phyloP scores from a whole-genome alignment of 1,140 invertebrate species.

The Pachypeltis micranthus region DNA sequence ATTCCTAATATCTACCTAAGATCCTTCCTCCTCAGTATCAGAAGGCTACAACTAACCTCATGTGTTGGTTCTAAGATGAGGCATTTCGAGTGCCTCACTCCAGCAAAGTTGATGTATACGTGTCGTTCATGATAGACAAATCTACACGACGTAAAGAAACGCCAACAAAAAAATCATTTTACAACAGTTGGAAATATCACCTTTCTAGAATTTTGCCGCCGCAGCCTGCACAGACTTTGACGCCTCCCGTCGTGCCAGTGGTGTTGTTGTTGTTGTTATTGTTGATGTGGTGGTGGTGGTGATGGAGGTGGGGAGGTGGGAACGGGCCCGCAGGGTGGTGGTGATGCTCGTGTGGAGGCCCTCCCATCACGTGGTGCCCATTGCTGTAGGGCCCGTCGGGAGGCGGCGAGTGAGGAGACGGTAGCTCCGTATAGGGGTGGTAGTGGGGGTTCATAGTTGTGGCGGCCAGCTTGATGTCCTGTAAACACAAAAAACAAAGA shows the following conservation, averaged over 20 bases:
- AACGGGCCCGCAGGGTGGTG: constrained; percentile 23
- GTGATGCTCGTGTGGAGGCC: constrained; percentile 15
- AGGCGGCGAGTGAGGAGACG: constrained; percentile 27
- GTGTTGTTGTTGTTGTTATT: constrained; percentile 27
- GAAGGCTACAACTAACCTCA: too few relatives aligned
- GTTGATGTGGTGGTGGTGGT: constrained; percentile 24
- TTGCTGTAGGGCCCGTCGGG: constrained; percentile 23
- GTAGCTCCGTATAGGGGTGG: constrained; percentile 30
- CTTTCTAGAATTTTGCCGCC: constrained; percentile 41
- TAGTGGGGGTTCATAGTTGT: constrained; percentile 32
- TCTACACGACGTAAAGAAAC: too few relatives aligned
- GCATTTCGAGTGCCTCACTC: too few relatives aligned
- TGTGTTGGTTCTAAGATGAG: too few relatives aligned
- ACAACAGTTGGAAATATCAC: too few relatives aligned
- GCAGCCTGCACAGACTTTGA: constrained; percentile 40
- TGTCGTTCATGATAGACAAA: too few relatives aligned
- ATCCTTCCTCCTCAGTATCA: too few relatives aligned
- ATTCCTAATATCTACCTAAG: too few relatives aligned
- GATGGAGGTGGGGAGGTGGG: constrained; percentile 22
- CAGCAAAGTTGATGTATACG: too few relatives aligned
- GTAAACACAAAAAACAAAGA: constrained; percentile 16
- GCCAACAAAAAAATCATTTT: too few relatives aligned
- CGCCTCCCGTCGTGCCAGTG: constrained; percentile 16
- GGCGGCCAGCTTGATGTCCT: constrained; percentile 30
- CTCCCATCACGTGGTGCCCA: constrained; percentile 23